Conservation (phyloP, 1,140 invertebrate genomes). For the Akabosia matsudoensis region DNA sequence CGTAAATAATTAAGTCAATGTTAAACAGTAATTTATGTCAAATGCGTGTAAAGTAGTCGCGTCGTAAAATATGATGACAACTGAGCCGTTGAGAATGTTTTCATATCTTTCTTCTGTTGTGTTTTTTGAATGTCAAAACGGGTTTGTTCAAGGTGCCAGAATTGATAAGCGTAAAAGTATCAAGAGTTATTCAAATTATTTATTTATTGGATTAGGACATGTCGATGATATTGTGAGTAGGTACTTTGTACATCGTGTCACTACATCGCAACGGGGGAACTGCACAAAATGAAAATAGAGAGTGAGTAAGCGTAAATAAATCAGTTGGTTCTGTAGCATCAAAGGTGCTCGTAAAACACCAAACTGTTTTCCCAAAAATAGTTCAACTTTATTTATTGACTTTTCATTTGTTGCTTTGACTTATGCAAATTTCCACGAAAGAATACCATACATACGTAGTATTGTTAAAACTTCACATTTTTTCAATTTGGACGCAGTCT, state of each 20-base stretch:
- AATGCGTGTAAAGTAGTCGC: neutral
- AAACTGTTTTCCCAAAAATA: neutral
- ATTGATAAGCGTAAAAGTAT: neutral
- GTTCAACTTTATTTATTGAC: neutral
- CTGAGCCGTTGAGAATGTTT: no score
- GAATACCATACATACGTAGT: neutral
- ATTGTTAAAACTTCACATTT: no score
- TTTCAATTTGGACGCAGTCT: no score
- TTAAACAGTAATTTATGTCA: constrained; percentile 7
- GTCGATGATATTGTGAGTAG: no score
- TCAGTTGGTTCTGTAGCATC: neutral
- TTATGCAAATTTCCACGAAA: neutral
- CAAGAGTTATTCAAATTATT: no score
- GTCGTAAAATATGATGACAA: neutral
- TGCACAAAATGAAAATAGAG: neutral
- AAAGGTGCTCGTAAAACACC: neutral
- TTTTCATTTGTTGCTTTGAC: neutral
- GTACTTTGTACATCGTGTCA: no score
- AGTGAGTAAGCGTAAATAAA: neutral
- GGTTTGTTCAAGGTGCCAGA: neutral
- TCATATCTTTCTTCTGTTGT: neutral
- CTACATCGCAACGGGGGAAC: neutral
- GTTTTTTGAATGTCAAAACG: neutral
- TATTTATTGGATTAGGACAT: no score
- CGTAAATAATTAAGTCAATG: constrained; percentile 18